A percentile compares a stretch with the other conserved stretches of the same genome.
These are phyloP conservation scores for Therioaphis trifolii DNA, from an alignment of 2,888 invertebrate species.

Conservation along the genomic window DNA sequence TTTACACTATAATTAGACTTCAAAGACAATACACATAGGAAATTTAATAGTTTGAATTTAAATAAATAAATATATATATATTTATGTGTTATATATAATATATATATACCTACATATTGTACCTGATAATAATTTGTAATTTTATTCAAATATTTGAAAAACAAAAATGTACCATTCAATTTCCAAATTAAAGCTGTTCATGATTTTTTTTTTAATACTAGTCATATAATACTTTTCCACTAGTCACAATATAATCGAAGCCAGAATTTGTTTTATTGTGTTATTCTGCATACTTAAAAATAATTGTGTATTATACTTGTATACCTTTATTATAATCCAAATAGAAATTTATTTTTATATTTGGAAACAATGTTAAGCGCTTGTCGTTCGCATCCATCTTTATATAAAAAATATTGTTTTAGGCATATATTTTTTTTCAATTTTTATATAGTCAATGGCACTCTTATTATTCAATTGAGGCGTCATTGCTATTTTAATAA, in stretches of 20 bases:
- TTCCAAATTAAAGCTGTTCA: constrained; percentile 41
- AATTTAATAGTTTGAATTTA: constrained; percentile 13
- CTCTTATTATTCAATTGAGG: constrained; percentile 32
- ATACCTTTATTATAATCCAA: constrained; percentile 46
- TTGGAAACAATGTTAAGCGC: constrained; percentile 11
- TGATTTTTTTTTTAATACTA: constrained; percentile 47
- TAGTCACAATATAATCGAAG: constrained; percentile 61
- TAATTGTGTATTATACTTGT: constrained; percentile 50
- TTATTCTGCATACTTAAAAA: constrained; percentile 50
- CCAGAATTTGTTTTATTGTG: constrained; percentile 57
- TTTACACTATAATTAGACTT: constrained; percentile 15
- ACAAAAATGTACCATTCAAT: constrained; percentile 57
- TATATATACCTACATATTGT: constrained; percentile 13
- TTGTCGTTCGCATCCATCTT: constrained; percentile 41
- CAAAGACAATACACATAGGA: constrained; percentile 1
- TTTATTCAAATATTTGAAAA: constrained; percentile 28
- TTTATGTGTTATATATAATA: no score
- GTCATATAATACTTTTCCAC: constrained; percentile 45
- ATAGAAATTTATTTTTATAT: constrained; percentile 52
- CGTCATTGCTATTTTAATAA: constrained; percentile 51
- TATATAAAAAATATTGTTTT: constrained; percentile 37
- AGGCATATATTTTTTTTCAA: constrained; percentile 37
- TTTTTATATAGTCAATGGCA: constrained; percentile 23
- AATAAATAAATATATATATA: neutral
- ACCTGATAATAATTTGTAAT: constrained; percentile 32